Percentiles rank a stretch among this genome's conserved stretches.
Evolutionary conservation across 2,113 vertebrate genomes (phyloP).

Genomic region (Mirza zaza): DNA sequence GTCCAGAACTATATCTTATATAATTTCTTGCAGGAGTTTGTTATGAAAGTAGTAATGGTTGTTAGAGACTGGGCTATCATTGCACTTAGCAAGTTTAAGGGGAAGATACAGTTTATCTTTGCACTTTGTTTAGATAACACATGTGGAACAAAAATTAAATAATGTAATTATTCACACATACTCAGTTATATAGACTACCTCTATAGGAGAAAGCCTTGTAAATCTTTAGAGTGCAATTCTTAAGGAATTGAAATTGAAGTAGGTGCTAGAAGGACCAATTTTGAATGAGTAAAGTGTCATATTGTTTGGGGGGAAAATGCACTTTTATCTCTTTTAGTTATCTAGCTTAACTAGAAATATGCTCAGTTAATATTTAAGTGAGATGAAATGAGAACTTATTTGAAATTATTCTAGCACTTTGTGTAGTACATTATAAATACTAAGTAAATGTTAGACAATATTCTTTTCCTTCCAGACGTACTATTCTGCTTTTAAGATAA

Average conservation of each 20-base stretch:
- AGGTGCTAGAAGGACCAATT: background rate
- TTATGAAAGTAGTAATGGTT: background rate
- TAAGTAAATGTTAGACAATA: background rate
- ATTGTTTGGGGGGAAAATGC: background rate
- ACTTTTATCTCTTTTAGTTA: background rate
- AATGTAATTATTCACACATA: background rate
- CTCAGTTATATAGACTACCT: background rate
- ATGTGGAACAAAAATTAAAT: background rate
- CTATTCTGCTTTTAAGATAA: background rate
- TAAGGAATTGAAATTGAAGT: background rate
- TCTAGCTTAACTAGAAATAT: background rate
- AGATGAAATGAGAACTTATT: background rate
- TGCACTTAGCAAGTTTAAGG: background rate
- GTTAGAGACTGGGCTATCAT: background rate
- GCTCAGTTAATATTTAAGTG: background rate
- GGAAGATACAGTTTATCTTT: background rate
- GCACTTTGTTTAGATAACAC: background rate
- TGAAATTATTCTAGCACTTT: conserved; percentile 4
- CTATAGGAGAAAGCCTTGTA: background rate
- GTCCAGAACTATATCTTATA: background rate
- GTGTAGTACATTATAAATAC: background rate
- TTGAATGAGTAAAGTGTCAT: background rate
- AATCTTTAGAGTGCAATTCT: background rate
- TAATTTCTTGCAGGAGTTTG: background rate
- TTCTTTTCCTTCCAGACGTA: background rate